These are phyloP conservation scores for Caenorhabditis brenneri DNA, from an alignment of 1,140 invertebrate genomes.

Conservation along the genomic window DNA sequence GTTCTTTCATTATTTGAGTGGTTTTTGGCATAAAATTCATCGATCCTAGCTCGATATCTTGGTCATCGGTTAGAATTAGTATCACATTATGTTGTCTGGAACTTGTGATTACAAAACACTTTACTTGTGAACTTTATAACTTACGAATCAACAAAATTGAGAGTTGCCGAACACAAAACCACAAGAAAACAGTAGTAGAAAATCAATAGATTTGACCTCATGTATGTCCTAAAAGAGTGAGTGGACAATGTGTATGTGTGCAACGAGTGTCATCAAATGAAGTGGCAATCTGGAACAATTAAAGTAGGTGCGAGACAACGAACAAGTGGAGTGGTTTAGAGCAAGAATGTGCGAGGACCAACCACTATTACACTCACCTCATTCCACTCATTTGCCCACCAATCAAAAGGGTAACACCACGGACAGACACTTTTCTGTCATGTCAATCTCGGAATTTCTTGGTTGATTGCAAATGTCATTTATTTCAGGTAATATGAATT, in stretches of 20 bases:
- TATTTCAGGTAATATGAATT: too few relatives aligned
- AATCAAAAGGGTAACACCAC: slow-evolving; percentile 42
- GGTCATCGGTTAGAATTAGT: slow-evolving; percentile 72
- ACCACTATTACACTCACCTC: slow-evolving; percentile 28
- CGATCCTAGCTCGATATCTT: slow-evolving; percentile 71
- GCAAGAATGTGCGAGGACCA: slow-evolving; percentile 12
- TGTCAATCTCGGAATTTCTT: not conserved
- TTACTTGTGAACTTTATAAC: not conserved
- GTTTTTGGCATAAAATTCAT: slow-evolving; percentile 70
- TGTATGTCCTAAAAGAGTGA: not conserved
- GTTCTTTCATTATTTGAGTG: slow-evolving; percentile 58
- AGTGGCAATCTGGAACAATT: slow-evolving; percentile 43
- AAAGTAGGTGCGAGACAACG: slow-evolving; percentile 33
- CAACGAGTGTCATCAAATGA: slow-evolving; percentile 37
- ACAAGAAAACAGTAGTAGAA: not conserved
- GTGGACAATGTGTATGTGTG: not conserved
- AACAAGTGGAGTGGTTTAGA: slow-evolving; percentile 30
- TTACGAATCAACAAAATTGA: slow-evolving; percentile 36
- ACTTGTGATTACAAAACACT: not conserved
- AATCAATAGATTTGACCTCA: not conserved
- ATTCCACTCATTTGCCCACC: slow-evolving; percentile 36
- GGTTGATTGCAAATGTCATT: not conserved
- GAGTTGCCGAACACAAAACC: not conserved
- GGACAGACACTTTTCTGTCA: slow-evolving; percentile 8
- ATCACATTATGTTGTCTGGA: slow-evolving; percentile 69